phyloP scores from a whole-genome alignment of 2,113 vertebrate species.

The Sitta europaea region DNA sequence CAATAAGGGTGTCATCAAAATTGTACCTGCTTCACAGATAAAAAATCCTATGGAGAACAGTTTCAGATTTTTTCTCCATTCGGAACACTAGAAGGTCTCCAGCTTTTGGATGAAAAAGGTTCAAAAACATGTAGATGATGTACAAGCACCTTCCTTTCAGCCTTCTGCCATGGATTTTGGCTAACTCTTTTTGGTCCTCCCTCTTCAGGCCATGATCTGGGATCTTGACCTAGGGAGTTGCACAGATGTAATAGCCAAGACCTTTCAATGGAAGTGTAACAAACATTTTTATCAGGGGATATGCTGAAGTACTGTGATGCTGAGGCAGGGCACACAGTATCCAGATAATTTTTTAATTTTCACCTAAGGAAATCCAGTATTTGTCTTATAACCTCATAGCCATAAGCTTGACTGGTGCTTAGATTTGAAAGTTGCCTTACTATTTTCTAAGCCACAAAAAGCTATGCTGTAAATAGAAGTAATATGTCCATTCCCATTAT shows the following conservation, averaged over 20 bases:
- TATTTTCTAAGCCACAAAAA: neutral
- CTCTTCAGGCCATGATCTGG: neutral
- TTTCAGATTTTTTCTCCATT: neutral
- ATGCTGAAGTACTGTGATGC: neutral
- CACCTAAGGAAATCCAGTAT: neutral
- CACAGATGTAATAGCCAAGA: neutral
- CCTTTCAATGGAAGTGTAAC: neutral
- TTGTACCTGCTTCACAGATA: neutral
- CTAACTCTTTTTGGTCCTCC: neutral
- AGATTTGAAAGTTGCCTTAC: neutral
- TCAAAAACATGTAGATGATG: neutral
- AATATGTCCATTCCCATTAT: neutral
- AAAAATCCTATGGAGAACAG: neutral
- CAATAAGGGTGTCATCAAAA: neutral
- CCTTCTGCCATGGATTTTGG: neutral
- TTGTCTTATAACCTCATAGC: neutral
- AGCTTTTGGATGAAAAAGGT: neutral
- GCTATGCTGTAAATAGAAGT: neutral
- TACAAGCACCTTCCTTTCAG: neutral
- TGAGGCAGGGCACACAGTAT: neutral
- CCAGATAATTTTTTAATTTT: neutral
- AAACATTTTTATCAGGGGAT: neutral
- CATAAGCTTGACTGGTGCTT: neutral
- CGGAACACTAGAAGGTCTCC: neutral
- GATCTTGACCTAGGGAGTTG: neutral